Evolutionary conservation across 2,797 vertebrate species (phyloP), one percentile per base, ranked within the genome.

Genomic region (Threskiornis aethiopicus): DNA sequence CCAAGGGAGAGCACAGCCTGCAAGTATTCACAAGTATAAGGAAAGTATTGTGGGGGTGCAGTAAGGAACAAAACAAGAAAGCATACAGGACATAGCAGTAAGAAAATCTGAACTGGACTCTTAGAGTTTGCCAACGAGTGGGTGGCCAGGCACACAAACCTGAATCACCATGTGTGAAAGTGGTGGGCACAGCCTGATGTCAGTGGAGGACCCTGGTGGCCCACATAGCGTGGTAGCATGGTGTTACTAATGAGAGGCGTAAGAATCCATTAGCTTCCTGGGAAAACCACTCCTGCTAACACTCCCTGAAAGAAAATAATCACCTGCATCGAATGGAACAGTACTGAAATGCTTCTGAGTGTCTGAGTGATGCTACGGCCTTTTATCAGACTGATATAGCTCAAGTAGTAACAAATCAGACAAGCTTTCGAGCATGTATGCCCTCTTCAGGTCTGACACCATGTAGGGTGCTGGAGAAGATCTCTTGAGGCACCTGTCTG

Each of bases 41-140:
- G 42, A 4, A 67, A 65, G 9, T 57, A 62, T 51, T 47, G 41
- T 18, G 20, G n/a, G 19, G 31, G 7, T 59, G 17, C 28, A 59
- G 33, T 70, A 47, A 76, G 28, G 24, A 82, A 19, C 9, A 69
- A 82, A 94, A 28, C 39, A 47, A 58, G 47, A 76, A 79, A 37
- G 13, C 19, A 22, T 8, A 59, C 4, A 20, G 0, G 2, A 49
- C 17, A 20, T 4, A 92, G 29, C 17, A 69, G 15, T 55, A 81
- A 59, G 72, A 67, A 84, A 92, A 84, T n/a, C 14, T 35, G 18
- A 55, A 62, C 18, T 54, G 18, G 15, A 51, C 11, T 67, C 49
- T 35, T 79, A 81, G 61, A 86, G 13, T 14, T 37, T 65, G 17
- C 13, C 31, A 66, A 20, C 0, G 0, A n/a, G 20, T 7, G 57